These are phyloP conservation scores for Campoletis raptor DNA, from an alignment of 2,888 invertebrate genomes.

Conservation along the genomic window DNA sequence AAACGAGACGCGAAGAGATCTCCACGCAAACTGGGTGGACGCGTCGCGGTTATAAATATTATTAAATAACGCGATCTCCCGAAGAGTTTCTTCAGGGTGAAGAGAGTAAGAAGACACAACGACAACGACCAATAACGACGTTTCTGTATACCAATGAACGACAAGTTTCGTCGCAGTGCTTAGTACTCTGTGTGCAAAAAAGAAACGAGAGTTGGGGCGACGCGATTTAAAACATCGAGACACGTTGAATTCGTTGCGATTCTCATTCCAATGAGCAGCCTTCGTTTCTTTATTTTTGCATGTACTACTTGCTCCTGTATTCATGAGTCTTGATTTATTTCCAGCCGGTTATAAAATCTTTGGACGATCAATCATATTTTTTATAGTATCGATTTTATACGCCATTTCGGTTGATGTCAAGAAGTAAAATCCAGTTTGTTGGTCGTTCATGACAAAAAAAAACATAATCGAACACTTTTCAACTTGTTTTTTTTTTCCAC, in stretches of 20 bases:
- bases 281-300: background rate
- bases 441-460: background rate
- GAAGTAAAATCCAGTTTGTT: background rate
- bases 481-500: background rate
- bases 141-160: conserved; percentile 14
- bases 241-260: conserved; percentile 13
- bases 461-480: background rate
- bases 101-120: conserved; percentile 6
- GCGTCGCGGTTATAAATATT: conserved; percentile 78
- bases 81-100: conserved; percentile 13
- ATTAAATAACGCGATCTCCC: conserved; percentile 72
- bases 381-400: background rate
- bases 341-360: background rate
- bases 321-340: conserved; percentile 4
- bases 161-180: background rate
- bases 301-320: background rate
- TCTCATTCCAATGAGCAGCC: conserved; percentile 21
- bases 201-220: background rate
- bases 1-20: conserved; percentile 48
- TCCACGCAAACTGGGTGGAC: conserved; percentile 61
- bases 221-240: background rate
- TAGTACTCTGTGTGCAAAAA: background rate
- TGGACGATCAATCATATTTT: background rate
- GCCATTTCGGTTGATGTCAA: background rate
- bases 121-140: conserved; percentile 13